Evolutionary conservation across 2,888 invertebrate species (phyloP), one percentile per base, ranked within the genome.

Genomic region (Tenthredo amoena): DNA sequence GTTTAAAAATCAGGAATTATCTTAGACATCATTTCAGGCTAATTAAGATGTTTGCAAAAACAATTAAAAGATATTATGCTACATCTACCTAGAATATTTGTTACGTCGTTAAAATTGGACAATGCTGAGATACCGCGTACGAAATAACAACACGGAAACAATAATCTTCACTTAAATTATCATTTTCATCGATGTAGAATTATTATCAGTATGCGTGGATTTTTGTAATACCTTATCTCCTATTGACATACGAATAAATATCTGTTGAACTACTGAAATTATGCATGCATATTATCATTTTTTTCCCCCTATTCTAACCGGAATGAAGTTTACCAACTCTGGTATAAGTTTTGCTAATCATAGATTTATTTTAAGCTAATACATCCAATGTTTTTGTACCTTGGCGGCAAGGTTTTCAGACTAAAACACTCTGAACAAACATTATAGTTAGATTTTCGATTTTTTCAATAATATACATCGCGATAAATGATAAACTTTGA

Each of bases 271-370:
- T 43, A 10, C 10, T 26, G 2, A n/a, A 40, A 21, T 74, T 74
- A 43, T 74, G 43, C 21, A 21, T 18, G 68, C 12, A 21, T 21
- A 12, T 74, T 43, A 43, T 18, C 18, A 40, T 18, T 37, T n/a
- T 43, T n/a, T 40, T 74, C 43, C 43, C 43, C n/a, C 21, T 5
- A 21, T 43, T n/a, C 9, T 15, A 12, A 18, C 9, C 12, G 6
- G 2, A 43, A 72, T 40, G 12, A 74, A 74, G 21, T 74, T 43
- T 47, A 34, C 55, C 9, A 50, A 68, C 37, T 26, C 10, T 77
- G 50, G 18, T 31, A 50, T 50, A 50, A 76, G 31, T 43, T 77
- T 77, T 55, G 77, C 77, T 77, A 18, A 77, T 18, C 18, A 77
- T 10, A 50, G 50, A 77, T 77, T 50, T 15, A 55, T 50, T 50